These are phyloP conservation scores for Chitala chitala DNA, from an alignment of 2,113 vertebrate species.

Conservation along the genomic window DNA sequence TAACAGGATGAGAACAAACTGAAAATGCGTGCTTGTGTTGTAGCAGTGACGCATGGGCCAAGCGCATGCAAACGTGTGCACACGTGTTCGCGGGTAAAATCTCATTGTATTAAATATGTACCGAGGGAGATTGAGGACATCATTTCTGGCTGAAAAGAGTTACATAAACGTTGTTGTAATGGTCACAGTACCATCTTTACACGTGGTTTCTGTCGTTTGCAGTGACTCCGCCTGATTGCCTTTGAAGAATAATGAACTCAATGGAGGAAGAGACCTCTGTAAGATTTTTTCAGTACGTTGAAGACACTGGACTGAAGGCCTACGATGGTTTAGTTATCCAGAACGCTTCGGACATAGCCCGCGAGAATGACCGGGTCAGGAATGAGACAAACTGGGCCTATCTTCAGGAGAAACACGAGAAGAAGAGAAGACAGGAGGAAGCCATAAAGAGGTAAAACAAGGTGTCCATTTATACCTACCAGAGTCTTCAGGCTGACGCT, in stretches of 20 bases:
- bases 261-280: conserved; percentile 75
- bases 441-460: conserved; percentile 81
- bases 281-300: conserved; percentile 86
- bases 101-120: no score
- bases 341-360: conserved; percentile 93
- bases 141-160: no score
- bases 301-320: conserved; percentile 87
- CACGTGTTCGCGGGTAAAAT: no score
- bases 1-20: conserved; percentile 24
- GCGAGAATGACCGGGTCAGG: conserved; percentile 90
- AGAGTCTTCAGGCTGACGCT: background rate
- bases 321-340: conserved; percentile 95
- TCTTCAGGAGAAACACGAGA: conserved; percentile 89
- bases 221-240: conserved; percentile 56
- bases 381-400: conserved; percentile 89
- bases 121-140: no score
- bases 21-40: background rate
- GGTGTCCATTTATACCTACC: background rate
- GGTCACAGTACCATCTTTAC: background rate
- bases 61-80: conserved; percentile 11
- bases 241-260: conserved; percentile 72
- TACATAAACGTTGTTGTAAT: background rate
- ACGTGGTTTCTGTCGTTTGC: conserved; percentile 31
- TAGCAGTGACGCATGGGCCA: conserved; percentile 1
- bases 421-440: conserved; percentile 87